Percentiles rank a stretch among this genome's conserved stretches.
These are phyloP conservation scores for Eulemur rufifrons DNA, from an alignment of 2,113 vertebrate species.

Conservation along the genomic window DNA sequence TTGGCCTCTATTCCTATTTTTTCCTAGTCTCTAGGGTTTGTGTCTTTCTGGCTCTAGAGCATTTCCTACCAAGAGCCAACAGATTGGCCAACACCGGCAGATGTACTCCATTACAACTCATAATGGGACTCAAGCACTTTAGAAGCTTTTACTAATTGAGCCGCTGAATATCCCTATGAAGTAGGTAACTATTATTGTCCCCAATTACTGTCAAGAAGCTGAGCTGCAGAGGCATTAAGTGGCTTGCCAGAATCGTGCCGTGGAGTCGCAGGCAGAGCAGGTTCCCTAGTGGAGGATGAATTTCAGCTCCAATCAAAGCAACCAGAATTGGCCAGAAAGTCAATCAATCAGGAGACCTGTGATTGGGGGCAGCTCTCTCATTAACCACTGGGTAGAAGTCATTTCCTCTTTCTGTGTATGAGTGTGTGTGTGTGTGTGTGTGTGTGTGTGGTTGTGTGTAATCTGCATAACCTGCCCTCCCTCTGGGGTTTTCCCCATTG, in stretches of 20 bases:
- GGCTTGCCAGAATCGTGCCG: slow-evolving; percentile 24
- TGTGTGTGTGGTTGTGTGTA: not conserved
- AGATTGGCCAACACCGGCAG: not conserved
- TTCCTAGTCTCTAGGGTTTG: not conserved
- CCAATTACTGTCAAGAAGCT: slow-evolving; percentile 76
- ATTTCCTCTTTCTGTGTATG: not conserved
- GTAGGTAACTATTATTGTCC: slow-evolving; percentile 72
- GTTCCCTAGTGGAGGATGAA: not conserved
- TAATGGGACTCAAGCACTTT: slow-evolving; percentile 57
- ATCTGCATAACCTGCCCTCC: not conserved
- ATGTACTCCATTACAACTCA: slow-evolving; percentile 60
- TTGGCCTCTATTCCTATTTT: not conserved
- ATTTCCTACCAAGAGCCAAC: slow-evolving; percentile 29
- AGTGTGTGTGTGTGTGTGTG: not conserved
- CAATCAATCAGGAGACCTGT: not conserved
- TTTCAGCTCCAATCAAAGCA: not conserved
- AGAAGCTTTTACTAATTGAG: slow-evolving; percentile 74
- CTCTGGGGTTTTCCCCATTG: not conserved
- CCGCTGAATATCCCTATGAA: slow-evolving; percentile 60
- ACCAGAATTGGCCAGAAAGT: not conserved
- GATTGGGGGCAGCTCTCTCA: not conserved
- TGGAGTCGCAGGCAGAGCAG: not conserved
- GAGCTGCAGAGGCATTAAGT: slow-evolving; percentile 59
- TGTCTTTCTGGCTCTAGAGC: not conserved
- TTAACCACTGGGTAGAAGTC: not conserved